phyloP scores from a whole-genome alignment of 2,888 invertebrate species.

The Scaptodrosophila latifasciaeformis region DNA sequence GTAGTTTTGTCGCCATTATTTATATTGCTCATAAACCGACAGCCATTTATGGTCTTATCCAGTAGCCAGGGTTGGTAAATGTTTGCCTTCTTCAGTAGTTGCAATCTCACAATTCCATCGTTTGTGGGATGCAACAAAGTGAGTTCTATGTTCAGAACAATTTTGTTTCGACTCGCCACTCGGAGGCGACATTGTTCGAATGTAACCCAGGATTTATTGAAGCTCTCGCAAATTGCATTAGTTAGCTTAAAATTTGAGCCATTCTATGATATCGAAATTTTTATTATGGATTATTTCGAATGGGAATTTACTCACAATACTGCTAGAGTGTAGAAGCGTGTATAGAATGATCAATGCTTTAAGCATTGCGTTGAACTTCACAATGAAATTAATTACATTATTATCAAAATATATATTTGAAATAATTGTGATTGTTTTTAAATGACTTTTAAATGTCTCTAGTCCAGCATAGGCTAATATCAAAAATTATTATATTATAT shows the following conservation, averaged over 20 bases:
- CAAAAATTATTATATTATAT: too few relatives aligned
- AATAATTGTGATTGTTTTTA: too few relatives aligned
- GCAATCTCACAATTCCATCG: not conserved
- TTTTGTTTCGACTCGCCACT: constrained; percentile 15
- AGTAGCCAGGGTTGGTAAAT: constrained; percentile 16
- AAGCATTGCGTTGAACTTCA: too few relatives aligned
- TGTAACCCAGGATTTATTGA: constrained; percentile 19
- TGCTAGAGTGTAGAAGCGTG: too few relatives aligned
- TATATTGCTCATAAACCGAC: not conserved
- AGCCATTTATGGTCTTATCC: not conserved
- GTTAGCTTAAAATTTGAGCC: constrained; percentile 19
- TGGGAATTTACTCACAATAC: too few relatives aligned
- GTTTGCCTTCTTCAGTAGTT: constrained; percentile 8
- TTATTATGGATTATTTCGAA: too few relatives aligned
- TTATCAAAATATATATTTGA: too few relatives aligned
- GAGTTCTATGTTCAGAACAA: constrained; percentile 7
- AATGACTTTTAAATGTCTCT: too few relatives aligned
- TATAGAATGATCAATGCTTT: too few relatives aligned
- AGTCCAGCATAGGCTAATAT: too few relatives aligned
- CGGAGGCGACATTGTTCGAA: constrained; percentile 17
- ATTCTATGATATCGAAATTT: too few relatives aligned
- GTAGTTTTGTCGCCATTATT: not conserved
- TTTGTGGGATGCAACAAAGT: constrained; percentile 2
- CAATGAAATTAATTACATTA: too few relatives aligned
- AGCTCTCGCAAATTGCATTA: constrained; percentile 14